These are phyloP conservation scores for Pristionchus fissidentatus DNA, from an alignment of 2,888 invertebrate species.

Conservation along the genomic window DNA sequence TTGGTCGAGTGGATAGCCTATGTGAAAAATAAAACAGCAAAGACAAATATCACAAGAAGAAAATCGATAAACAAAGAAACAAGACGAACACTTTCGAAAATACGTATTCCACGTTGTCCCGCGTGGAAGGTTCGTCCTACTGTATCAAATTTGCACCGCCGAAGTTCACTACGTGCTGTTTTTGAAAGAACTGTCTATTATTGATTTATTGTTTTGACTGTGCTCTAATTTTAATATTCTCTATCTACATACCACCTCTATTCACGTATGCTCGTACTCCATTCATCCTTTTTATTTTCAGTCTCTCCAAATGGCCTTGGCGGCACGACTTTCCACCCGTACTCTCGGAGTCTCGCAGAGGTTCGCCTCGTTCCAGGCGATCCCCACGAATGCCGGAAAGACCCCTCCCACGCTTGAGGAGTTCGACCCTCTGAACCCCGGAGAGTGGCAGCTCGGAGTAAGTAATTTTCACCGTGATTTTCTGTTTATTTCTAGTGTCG, in stretches of 20 bases:
- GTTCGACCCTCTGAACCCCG: slow-evolving; percentile 73
- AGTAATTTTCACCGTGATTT: slow-evolving; percentile 22
- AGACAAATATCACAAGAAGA: too few species aligned
- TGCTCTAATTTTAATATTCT: not conserved
- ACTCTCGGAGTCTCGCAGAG: slow-evolving; percentile 63
- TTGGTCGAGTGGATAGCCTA: too few species aligned
- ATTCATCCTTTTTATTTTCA: not conserved
- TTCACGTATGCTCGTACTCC: not conserved
- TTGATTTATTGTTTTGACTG: not conserved
- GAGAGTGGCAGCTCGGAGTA: slow-evolving; percentile 71
- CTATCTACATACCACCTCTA: not conserved
- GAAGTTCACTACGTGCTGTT: too few species aligned
- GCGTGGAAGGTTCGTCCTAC: too few species aligned
- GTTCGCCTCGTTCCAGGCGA: slow-evolving; percentile 63
- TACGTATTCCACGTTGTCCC: too few species aligned
- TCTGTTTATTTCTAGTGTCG: not conserved
- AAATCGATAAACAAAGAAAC: too few species aligned
- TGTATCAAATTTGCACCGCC: too few species aligned
- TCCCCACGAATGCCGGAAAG: slow-evolving; percentile 71
- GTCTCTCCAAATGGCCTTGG: slow-evolving; percentile 33
- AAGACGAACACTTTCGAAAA: too few species aligned
- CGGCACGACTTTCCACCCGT: slow-evolving; percentile 47
- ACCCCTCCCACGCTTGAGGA: slow-evolving; percentile 72
- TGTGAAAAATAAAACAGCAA: too few species aligned
- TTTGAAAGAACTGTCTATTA: not conserved